phyloP scores from a whole-genome alignment of 2,888 invertebrate genomes.

The Apoda limacodes region DNA sequence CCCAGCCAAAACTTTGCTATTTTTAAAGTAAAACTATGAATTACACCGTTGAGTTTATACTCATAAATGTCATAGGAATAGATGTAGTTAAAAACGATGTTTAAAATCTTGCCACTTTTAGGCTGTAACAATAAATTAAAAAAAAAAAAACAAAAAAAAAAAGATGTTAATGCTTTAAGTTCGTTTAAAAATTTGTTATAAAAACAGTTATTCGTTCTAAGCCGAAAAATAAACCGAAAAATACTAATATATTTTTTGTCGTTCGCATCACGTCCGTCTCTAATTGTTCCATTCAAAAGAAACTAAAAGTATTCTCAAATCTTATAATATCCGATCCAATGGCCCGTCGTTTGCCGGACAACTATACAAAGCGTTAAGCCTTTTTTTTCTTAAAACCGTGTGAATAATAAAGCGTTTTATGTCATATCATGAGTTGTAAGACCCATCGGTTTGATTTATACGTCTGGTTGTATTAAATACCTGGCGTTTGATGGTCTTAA shows the following conservation, averaged over 20 bases:
- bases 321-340: constrained; percentile 46
- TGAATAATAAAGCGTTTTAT: constrained; percentile 62
- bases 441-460: constrained; percentile 51
- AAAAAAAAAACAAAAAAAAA: too few species aligned
- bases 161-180: too few species aligned
- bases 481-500: constrained; percentile 37
- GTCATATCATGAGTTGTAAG: constrained; percentile 62
- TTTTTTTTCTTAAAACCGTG: constrained; percentile 36
- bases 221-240: too few species aligned
- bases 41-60: too few species aligned
- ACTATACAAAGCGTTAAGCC: neutral
- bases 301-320: constrained; percentile 48
- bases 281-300: constrained; percentile 52
- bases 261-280: constrained; percentile 43
- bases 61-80: too few species aligned
- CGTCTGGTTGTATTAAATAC: constrained; percentile 35
- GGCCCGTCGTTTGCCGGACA: constrained; percentile 24
- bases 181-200: too few species aligned
- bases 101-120: too few species aligned
- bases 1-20: too few species aligned
- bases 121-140: too few species aligned
- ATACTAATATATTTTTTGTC: constrained; percentile 48
- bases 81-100: too few species aligned
- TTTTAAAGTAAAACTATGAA: too few species aligned
- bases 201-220: too few species aligned